phyloP scores from a whole-genome alignment of 1,140 invertebrate species.

The Papilio machaon region DNA sequence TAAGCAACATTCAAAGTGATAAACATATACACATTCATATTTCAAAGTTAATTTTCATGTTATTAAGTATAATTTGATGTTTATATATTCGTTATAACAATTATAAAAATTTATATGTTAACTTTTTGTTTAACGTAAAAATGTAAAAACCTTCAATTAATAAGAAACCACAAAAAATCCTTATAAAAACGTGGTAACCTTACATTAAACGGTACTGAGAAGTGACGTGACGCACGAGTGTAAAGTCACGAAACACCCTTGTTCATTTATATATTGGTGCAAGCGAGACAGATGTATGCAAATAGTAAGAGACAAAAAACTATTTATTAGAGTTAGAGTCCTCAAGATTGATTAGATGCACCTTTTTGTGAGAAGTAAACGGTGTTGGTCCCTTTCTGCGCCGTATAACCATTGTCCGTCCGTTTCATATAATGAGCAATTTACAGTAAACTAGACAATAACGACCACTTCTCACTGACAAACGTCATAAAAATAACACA shows the following conservation, averaged over 20 bases:
- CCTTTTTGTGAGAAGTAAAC: slow-evolving; percentile 58
- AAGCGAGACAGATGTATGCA: slow-evolving; percentile 57
- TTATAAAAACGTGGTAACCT: not conserved
- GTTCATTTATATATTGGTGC: slow-evolving; percentile 44
- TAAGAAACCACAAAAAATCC: not conserved
- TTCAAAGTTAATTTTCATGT: not conserved
- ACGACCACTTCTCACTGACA: slow-evolving; percentile 22
- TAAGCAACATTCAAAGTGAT: not conserved
- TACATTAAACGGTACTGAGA: slow-evolving; percentile 62
- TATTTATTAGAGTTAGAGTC: slow-evolving; percentile 34
- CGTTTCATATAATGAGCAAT: slow-evolving; percentile 42
- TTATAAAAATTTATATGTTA: not conserved
- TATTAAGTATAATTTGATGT: not conserved
- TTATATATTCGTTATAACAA: not conserved
- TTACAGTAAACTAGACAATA: slow-evolving; percentile 35
- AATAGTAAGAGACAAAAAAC: slow-evolving; percentile 60
- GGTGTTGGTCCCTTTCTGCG: slow-evolving; percentile 13
- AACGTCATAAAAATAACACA: not conserved
- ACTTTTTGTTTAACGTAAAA: not conserved
- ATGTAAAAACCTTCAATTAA: not conserved
- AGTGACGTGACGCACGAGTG: slow-evolving; percentile 66
- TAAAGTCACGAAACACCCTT: slow-evolving; percentile 58
- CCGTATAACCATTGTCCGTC: slow-evolving; percentile 56
- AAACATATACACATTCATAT: not conserved
- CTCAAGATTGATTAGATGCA: slow-evolving; percentile 76